Conservation (phyloP, 2,797 vertebrate species). For the Taenioides sp. region DNA sequence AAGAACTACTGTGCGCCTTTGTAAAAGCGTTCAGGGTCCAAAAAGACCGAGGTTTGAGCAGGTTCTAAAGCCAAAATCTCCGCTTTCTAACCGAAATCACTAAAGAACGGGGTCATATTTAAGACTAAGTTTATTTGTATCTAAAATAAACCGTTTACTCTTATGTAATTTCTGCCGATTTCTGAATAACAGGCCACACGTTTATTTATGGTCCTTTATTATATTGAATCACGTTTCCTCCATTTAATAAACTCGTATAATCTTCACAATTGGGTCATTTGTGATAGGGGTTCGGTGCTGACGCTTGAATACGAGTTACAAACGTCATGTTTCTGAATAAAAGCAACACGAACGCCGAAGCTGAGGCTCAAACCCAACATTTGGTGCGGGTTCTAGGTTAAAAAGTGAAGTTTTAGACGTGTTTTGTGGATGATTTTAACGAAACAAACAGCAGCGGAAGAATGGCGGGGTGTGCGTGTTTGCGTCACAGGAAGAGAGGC, state of each 20-base stretch:
- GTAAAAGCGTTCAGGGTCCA: neutral
- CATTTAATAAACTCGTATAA: neutral
- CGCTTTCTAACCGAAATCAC: neutral
- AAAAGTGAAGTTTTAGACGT: neutral
- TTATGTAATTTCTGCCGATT: neutral
- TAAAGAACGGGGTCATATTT: neutral
- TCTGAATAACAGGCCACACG: too few species aligned
- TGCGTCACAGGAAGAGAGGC: conserved; percentile 64
- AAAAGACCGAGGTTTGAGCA: neutral
- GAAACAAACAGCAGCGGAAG: neutral
- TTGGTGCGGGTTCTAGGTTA: neutral
- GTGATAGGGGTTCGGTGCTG: neutral
- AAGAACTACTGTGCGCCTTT: neutral
- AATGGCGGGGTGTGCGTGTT: neutral
- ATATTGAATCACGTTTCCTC: too few species aligned
- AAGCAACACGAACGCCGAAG: neutral
- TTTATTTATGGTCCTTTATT: neutral
- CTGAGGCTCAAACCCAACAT: neutral
- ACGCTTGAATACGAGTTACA: neutral
- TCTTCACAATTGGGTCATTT: neutral
- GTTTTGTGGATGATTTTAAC: neutral
- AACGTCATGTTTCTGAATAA: conserved; percentile 17
- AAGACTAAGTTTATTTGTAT: neutral
- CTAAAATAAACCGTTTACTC: neutral
- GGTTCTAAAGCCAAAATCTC: neutral